Evolutionary conservation across 2,113 vertebrate genomes (phyloP).

Genomic region (Dissostichus mawsoni): DNA sequence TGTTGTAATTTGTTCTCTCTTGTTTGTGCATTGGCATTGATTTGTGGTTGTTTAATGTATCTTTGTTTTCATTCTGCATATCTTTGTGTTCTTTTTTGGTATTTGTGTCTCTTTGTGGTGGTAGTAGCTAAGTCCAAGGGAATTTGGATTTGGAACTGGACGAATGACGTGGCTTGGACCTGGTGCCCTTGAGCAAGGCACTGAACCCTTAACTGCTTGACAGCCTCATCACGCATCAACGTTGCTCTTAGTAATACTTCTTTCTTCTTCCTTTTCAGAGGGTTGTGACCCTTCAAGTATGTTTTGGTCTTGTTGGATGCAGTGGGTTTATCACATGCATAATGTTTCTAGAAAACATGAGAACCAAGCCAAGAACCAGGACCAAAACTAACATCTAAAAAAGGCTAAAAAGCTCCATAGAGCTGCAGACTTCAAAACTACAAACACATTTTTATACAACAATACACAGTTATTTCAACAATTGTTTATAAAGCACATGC

Average conservation of each 20-base stretch:
- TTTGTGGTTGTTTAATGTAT: not conserved
- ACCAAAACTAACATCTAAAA: not conserved
- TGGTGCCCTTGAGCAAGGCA: no score
- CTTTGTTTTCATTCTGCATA: not conserved
- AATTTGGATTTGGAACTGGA: no score
- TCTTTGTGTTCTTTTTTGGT: not conserved
- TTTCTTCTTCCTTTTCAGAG: no score
- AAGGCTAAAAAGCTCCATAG: not conserved
- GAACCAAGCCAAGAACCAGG: not conserved
- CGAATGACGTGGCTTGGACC: no score
- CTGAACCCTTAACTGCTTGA: no score
- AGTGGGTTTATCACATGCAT: not conserved
- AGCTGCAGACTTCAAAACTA: not conserved
- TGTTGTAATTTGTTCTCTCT: not conserved
- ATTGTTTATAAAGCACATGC: no score
- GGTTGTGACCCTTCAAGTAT: no score
- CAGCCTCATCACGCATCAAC: no score
- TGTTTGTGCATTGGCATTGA: not conserved
- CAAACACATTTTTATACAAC: not conserved
- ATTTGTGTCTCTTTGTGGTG: no score
- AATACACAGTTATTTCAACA: not conserved
- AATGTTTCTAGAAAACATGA: not conserved
- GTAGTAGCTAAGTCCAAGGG: no score
- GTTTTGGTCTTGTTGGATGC: no score
- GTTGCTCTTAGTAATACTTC: no score